A percentile compares a stretch with the other conserved stretches of the same genome.
Conservation (phyloP, 2,888 invertebrate species). For the Hipparchia semele region DNA sequence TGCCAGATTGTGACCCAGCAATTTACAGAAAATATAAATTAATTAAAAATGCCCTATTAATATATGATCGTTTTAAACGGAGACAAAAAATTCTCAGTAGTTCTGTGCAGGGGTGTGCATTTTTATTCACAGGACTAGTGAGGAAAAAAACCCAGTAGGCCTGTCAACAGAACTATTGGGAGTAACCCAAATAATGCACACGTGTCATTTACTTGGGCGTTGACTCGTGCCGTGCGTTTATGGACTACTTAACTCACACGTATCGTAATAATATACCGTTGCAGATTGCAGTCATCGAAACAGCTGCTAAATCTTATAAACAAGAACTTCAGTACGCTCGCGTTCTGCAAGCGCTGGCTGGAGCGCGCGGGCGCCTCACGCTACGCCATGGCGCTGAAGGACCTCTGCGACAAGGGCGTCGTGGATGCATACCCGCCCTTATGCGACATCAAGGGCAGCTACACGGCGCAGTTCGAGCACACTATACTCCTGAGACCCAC, state of each 20-base stretch:
- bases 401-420: conserved; percentile 98
- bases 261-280: neutral
- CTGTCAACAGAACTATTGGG: no score
- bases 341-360: conserved; percentile 99
- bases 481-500: conserved; percentile 98
- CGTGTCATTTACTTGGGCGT: neutral
- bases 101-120: no score
- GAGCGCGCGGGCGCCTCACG: conserved; percentile 98
- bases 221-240: neutral
- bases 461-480: conserved; percentile 99
- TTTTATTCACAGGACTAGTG: no score
- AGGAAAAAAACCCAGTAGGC: no score
- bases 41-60: no score
- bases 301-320: conserved; percentile 95
- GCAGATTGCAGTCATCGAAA: conserved; percentile 95
- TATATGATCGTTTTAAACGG: no score
- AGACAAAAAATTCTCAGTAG: no score
- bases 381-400: conserved; percentile 99
- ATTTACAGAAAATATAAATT: no score
- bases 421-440: conserved; percentile 99
- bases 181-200: no score
- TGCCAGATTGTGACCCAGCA: no score
- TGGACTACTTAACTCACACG: neutral
- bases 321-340: conserved; percentile 98
- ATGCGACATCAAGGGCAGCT: conserved; percentile 98